A percentile compares a stretch with the other conserved stretches of the same genome.
phyloP scores from a whole-genome alignment of 2,888 invertebrate species.

The Neoitamus cyanurus region DNA sequence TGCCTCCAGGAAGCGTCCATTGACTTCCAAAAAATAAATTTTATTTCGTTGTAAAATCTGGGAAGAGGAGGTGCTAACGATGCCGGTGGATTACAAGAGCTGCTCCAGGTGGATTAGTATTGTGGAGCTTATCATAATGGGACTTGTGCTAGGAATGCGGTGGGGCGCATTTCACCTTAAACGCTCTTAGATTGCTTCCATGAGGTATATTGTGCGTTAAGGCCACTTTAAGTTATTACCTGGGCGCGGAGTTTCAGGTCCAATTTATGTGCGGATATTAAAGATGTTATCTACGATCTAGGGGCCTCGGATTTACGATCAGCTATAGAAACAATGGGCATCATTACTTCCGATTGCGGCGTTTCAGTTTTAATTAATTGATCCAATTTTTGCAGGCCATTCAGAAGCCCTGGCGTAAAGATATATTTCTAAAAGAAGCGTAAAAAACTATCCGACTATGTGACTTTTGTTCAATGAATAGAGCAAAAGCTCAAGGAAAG shows the following conservation, averaged over 20 bases:
- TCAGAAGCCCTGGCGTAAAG: no score
- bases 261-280: neutral
- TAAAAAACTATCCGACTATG: no score
- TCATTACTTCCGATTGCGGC: neutral
- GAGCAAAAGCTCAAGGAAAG: no score
- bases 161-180: neutral
- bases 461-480: no score
- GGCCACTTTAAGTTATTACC: neutral
- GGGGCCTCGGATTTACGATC: neutral
- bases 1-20: neutral
- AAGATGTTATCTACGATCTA: neutral
- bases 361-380: neutral
- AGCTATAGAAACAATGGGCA: neutral
- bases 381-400: no score
- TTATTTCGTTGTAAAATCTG: constrained; percentile 24
- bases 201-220: neutral
- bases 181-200: neutral
- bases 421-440: no score
- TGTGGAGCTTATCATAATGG: constrained; percentile 4
- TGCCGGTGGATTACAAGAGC: neutral
- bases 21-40: constrained; percentile 30
- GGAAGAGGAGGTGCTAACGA: constrained; percentile 19
- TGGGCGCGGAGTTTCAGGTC: neutral
- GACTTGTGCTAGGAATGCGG: neutral
- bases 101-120: neutral